Evolutionary conservation across 2,113 vertebrate species (phyloP).

Genomic region (Lutjanus erythropterus): DNA sequence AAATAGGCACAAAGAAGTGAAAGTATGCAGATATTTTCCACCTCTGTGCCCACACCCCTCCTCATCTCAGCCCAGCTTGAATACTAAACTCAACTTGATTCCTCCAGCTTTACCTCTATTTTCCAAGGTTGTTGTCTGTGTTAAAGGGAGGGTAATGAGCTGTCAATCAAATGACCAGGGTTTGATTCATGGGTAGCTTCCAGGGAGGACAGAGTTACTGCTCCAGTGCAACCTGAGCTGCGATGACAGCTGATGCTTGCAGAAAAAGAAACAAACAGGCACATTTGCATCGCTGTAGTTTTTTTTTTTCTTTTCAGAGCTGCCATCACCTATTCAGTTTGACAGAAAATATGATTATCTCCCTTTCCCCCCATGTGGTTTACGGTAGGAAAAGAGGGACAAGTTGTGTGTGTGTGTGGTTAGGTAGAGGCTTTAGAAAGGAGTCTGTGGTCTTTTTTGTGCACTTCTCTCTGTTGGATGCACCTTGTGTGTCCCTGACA

Average conservation of each 20-base stretch:
- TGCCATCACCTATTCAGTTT: slow-evolving; percentile 68
- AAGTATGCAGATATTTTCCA: slow-evolving; percentile 9
- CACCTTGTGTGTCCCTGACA: slow-evolving; percentile 66
- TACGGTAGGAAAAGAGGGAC: not conserved
- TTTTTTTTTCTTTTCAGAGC: slow-evolving; percentile 8
- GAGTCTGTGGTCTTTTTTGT: slow-evolving; percentile 26
- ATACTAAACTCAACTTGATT: slow-evolving; percentile 21
- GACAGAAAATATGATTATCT: slow-evolving; percentile 74
- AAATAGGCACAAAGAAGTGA: slow-evolving; percentile 15
- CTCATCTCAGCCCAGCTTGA: slow-evolving; percentile 3
- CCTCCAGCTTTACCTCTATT: slow-evolving; percentile 32
- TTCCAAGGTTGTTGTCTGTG: slow-evolving; percentile 72
- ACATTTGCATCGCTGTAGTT: slow-evolving; percentile 59
- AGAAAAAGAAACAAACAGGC: slow-evolving; percentile 68
- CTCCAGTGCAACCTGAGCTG: slow-evolving; percentile 55
- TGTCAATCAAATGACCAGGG: slow-evolving; percentile 74
- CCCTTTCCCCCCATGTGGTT: slow-evolving; percentile 34
- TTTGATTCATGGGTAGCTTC: slow-evolving; percentile 59
- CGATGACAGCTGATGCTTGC: slow-evolving; percentile 65
- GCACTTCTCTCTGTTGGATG: slow-evolving; percentile 46
- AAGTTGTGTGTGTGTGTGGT: slow-evolving; percentile 2
- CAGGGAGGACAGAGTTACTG: slow-evolving; percentile 53
- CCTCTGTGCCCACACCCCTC: not conserved
- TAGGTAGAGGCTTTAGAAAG: not conserved
- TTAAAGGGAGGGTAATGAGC: slow-evolving; percentile 78